These are phyloP conservation scores for Riparia riparia DNA, from an alignment of 2,113 vertebrate species.

Conservation along the genomic window DNA sequence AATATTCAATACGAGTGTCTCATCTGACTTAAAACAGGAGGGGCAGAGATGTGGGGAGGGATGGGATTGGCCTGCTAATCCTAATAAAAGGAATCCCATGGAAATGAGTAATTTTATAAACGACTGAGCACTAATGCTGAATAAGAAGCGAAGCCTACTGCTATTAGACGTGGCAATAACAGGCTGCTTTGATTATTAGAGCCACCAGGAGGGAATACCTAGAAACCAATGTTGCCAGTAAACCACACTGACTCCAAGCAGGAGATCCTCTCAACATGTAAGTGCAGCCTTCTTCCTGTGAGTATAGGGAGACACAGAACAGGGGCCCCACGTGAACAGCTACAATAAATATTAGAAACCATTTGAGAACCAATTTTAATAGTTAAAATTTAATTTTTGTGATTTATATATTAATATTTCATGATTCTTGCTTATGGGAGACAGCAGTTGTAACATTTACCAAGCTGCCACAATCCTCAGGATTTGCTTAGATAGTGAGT, in stretches of 20 bases:
- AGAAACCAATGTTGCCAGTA: background rate
- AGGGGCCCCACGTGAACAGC: background rate
- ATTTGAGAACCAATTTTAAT: background rate
- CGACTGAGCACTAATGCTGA: background rate
- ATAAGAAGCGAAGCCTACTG: background rate
- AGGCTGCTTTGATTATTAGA: background rate
- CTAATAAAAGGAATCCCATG: background rate
- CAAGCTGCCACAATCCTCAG: background rate
- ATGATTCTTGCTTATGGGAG: background rate
- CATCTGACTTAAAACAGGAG: background rate
- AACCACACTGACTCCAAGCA: background rate
- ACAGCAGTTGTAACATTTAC: background rate
- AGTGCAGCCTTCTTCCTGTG: background rate
- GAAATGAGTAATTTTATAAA: slow-evolving; percentile 45
- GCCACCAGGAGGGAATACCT: background rate
- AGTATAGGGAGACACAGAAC: background rate
- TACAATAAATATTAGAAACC: background rate
- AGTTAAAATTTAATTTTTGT: background rate
- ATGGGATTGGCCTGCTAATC: background rate
- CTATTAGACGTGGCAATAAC: slow-evolving; percentile 8
- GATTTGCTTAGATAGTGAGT: slow-evolving; percentile 25
- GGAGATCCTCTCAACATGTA: background rate
- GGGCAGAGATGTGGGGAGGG: background rate
- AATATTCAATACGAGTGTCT: background rate
- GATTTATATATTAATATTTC: background rate